These are phyloP conservation scores for Tiaroga cobitis DNA, from an alignment of 2,797 vertebrate species.

Conservation along the genomic window DNA sequence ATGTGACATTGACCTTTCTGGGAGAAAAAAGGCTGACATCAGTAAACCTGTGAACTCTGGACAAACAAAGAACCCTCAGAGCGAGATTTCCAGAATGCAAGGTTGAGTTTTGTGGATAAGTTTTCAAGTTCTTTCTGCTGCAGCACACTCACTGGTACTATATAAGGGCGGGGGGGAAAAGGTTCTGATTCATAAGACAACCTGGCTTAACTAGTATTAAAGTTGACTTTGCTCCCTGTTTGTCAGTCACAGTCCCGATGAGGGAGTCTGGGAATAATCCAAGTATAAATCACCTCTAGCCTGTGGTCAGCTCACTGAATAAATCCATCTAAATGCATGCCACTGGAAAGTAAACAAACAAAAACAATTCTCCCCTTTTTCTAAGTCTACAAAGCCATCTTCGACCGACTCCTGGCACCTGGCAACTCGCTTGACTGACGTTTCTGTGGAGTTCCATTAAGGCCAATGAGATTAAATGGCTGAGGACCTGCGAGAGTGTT, in stretches of 20 bases:
- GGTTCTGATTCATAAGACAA: constrained; percentile 47
- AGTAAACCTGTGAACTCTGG: neutral
- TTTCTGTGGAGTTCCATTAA: constrained; percentile 45
- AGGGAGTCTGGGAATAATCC: constrained; percentile 55
- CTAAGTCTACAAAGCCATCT: constrained; percentile 7
- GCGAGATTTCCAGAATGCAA: neutral
- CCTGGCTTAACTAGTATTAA: constrained; percentile 61
- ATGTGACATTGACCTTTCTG: neutral
- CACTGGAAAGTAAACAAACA: constrained; percentile 55
- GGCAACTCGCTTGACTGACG: constrained; percentile 37
- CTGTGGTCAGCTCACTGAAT: constrained; percentile 55
- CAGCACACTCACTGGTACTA: neutral
- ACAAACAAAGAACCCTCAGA: constrained; percentile 10
- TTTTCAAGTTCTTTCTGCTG: constrained; percentile 3
- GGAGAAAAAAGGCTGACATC: constrained; percentile 4
- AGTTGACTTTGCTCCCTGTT: constrained; percentile 55
- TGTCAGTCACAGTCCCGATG: constrained; percentile 59
- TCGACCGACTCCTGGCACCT: constrained; percentile 14
- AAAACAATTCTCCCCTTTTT: constrained; percentile 42
- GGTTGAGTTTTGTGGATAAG: neutral
- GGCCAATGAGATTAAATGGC: constrained; percentile 46
- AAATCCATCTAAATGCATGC: constrained; percentile 58
- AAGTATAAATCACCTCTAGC: constrained; percentile 59
- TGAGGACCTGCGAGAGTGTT: constrained; percentile 21
- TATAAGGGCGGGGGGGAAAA: neutral